A percentile compares a stretch with the other conserved stretches of the same genome.
Evolutionary conservation across 2,113 vertebrate species (phyloP).

Genomic region (Aspiorhynchus laticeps): DNA sequence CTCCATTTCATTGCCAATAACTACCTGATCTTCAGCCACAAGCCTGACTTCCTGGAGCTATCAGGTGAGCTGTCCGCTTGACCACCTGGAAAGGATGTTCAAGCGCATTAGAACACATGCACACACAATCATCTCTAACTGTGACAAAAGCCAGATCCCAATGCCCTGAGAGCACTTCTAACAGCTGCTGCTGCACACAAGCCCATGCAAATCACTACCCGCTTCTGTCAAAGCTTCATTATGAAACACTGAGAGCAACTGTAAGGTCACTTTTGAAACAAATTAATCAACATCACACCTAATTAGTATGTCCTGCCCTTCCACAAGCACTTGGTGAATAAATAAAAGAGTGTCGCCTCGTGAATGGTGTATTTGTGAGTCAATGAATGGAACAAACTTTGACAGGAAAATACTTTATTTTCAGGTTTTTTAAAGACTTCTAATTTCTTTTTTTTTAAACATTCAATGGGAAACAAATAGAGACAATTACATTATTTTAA

Average conservation of each 20-base stretch:
- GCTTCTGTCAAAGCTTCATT: conserved; percentile 4
- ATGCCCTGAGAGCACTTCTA: neutral
- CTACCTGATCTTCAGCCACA: conserved; percentile 98
- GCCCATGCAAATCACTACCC: conserved; percentile 20
- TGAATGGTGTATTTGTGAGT: neutral
- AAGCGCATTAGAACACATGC: conserved; percentile 17
- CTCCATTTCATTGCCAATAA: conserved; percentile 98
- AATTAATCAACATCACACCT: conserved; percentile 1
- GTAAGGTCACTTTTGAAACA: conserved; percentile 15
- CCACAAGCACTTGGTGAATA: neutral
- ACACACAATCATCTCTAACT: neutral
- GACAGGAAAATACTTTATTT: neutral
- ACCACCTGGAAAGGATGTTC: neutral
- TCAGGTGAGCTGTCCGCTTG: conserved; percentile 81
- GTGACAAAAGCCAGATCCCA: neutral
- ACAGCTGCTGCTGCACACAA: conserved; percentile 47
- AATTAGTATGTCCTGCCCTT: neutral
- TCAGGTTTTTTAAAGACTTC: neutral
- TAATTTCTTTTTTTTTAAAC: neutral
- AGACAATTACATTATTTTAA: neutral
- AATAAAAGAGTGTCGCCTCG: neutral
- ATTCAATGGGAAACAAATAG: neutral
- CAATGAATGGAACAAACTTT: neutral
- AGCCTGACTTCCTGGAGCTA: conserved; percentile 95
- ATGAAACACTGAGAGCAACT: conserved; percentile 31